A percentile compares a stretch with the other conserved stretches of the same genome.
These are phyloP conservation scores for Amphipoea lucens DNA, from an alignment of 2,888 invertebrate species.

Conservation along the genomic window DNA sequence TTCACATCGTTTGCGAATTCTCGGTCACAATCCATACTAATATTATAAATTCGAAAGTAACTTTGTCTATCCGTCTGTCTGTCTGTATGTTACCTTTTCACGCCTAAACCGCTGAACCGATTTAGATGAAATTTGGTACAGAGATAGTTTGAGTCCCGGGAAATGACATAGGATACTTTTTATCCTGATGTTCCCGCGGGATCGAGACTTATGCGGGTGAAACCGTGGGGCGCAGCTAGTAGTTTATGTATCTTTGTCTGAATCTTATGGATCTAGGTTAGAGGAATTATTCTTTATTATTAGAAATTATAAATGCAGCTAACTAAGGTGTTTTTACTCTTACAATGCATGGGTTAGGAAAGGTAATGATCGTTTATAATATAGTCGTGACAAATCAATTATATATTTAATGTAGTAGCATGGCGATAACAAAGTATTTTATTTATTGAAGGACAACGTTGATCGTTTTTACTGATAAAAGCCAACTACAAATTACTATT, in stretches of 20 bases:
- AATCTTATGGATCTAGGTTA: conserved; percentile 3
- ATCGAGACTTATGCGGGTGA: too few species aligned
- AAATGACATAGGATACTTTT: too few species aligned
- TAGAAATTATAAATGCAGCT: neutral
- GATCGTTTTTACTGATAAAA: conserved; percentile 7
- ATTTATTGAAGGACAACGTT: conserved; percentile 16
- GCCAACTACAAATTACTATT: neutral
- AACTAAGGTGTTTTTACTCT: neutral
- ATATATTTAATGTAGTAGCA: neutral
- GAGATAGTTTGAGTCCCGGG: too few species aligned
- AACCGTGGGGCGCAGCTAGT: neutral
- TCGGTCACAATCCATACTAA: neutral
- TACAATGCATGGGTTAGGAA: conserved; percentile 2
- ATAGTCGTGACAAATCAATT: conserved; percentile 15
- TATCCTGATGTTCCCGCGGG: too few species aligned
- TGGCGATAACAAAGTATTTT: neutral
- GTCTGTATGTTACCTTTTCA: too few species aligned
- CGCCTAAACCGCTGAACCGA: too few species aligned
- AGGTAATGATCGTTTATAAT: conserved; percentile 10
- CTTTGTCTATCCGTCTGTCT: too few species aligned
- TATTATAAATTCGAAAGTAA: too few species aligned
- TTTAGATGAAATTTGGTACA: too few species aligned
- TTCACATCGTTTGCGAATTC: conserved; percentile 8
- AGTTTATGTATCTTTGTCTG: conserved; percentile 14
- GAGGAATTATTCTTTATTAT: neutral